Base-by-base conservation (phyloP, 2,888 invertebrate genomes). In the Andricus quercusramuli region DNA sequence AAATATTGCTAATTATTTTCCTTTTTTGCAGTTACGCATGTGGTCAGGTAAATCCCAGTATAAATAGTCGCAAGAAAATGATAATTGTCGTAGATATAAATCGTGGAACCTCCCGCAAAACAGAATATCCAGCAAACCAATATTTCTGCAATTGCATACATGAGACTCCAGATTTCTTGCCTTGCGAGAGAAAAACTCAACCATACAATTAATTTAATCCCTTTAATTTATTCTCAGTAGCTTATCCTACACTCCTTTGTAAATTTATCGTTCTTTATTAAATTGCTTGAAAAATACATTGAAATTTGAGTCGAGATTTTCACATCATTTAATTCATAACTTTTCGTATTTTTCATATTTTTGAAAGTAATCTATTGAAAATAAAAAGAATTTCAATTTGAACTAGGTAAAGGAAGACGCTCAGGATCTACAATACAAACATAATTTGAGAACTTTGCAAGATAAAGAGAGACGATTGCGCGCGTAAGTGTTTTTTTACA, bases 41-140 rank as follows among this genome's bases (percentile, higher is more conserved):
- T 79, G 80, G 67, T 78, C 87, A 92, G 91, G 92, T 92, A 92
- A 92, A 88, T 89, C 85, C 86, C 83, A 82, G 81, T 77, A 68
- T 86, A 82, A 86, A 85, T 78, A 81, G 81, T 77, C 83, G 86
- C 80, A 86, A 88, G 82, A 87, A 85, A 82, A 79, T 85, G 65
- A 87, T 86, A 83, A 81, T 89, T 84, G 84, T 85, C 76, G 76
- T 91, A 83, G 83, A 89, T 76, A 66, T 88, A 81, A 83, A 82
- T 70, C 78, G 79, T 67, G 76, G 74, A 70, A 79, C 82, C 77
- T 32, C 68, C 62, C 79, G 83, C 44, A 85, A 78, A 78, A 77
- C 79, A 44, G 76, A 81, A 77, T 83, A 78, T 82, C 62, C 80
- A 59, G 67, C 83, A 66, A 79, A 78, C 66, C 81, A 74, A 59